phyloP scores from a whole-genome alignment of 1,140 invertebrate species.

The Bombus huntii region DNA sequence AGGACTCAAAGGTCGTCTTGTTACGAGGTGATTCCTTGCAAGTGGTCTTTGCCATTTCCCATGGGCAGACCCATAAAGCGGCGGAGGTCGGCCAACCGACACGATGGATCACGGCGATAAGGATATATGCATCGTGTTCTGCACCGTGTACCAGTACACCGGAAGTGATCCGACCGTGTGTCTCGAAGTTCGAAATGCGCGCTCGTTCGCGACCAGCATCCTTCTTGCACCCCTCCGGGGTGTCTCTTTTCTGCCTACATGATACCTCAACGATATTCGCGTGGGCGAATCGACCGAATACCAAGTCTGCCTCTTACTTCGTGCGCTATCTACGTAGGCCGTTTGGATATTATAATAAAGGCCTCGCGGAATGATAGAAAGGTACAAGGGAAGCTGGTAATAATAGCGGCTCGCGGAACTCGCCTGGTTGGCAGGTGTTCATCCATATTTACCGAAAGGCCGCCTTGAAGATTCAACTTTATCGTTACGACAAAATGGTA shows the following conservation, averaged over 20 bases:
- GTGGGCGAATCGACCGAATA: constrained; percentile 62
- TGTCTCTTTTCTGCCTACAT: neutral
- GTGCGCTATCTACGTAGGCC: constrained; percentile 52
- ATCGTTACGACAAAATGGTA: constrained; percentile 2
- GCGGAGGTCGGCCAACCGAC: constrained; percentile 60
- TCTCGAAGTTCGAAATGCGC: constrained; percentile 47
- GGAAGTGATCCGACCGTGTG: constrained; percentile 59
- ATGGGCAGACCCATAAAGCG: constrained; percentile 66
- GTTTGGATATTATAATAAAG: constrained; percentile 64
- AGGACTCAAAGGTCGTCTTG: constrained; percentile 67
- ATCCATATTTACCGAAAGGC: constrained; percentile 27
- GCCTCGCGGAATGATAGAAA: constrained; percentile 65
- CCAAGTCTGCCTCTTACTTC: constrained; percentile 52
- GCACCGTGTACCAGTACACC: constrained; percentile 62
- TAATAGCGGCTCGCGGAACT: constrained; percentile 56
- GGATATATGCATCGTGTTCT: constrained; percentile 66
- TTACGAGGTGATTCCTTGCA: constrained; percentile 69
- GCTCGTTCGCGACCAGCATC: constrained; percentile 24
- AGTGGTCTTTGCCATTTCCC: constrained; percentile 70
- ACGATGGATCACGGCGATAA: constrained; percentile 69
- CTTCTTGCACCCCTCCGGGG: too few relatives aligned
- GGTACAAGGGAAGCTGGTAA: constrained; percentile 55
- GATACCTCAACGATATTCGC: constrained; percentile 52
- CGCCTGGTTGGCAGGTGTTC: constrained; percentile 61
- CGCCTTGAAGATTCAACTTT: neutral